Conservation (phyloP, 2,113 vertebrate genomes). For the Prionailurus bengalensis region DNA sequence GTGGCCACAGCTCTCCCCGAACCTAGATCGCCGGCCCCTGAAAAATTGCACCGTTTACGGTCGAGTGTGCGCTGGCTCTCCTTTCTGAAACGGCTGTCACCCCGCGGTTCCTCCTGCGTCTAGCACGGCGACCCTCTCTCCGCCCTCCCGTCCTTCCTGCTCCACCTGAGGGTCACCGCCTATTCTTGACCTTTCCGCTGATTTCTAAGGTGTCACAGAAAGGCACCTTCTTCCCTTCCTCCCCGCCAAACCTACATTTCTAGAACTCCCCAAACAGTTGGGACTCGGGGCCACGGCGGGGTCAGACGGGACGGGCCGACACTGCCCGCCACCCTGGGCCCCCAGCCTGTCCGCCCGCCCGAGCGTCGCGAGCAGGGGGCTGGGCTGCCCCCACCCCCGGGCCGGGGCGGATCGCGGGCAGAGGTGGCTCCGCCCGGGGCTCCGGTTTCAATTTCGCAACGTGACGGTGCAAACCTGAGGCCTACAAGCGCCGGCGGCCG, state of each 20-base stretch:
- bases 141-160: not conserved
- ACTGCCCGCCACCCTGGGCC: not conserved
- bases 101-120: not conserved
- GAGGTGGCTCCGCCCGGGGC: slow-evolving; percentile 62
- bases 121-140: not conserved
- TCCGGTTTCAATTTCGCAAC: slow-evolving; percentile 83
- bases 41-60: not conserved
- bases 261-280: not conserved
- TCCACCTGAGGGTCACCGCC: slow-evolving; percentile 68
- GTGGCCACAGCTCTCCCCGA: slow-evolving; percentile 52
- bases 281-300: not conserved
- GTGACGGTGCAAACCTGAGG: slow-evolving; percentile 86
- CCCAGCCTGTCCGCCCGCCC: not conserved
- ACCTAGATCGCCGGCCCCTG: not conserved
- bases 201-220: slow-evolving; percentile 12
- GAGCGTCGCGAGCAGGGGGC: not conserved
- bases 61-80: not conserved
- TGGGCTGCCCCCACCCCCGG: not conserved
- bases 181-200: slow-evolving; percentile 59
- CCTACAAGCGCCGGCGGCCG: slow-evolving; percentile 73
- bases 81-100: slow-evolving; percentile 25
- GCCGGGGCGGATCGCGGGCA: not conserved
- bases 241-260: not conserved
- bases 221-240: slow-evolving; percentile 21
- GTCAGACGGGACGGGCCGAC: slow-evolving; percentile 12